A percentile compares a stretch with the other conserved stretches of the same genome.
Evolutionary conservation across 1,140 invertebrate genomes (phyloP).

Genomic region (Plutomurus gul): DNA sequence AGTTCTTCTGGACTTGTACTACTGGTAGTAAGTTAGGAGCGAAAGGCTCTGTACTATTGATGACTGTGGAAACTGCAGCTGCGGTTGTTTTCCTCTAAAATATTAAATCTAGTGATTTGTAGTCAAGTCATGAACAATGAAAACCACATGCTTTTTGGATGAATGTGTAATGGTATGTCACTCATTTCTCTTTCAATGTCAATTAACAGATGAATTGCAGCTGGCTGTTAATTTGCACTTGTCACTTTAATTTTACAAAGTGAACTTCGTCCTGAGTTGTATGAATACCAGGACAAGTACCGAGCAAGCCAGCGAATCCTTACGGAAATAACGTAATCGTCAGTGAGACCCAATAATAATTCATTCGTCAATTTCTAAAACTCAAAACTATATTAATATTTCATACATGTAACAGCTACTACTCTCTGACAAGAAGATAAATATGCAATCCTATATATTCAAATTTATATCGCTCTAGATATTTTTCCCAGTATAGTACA

Average conservation of each 20-base stretch:
- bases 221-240: background rate
- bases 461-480: no score
- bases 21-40: background rate
- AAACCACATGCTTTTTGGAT: conserved; percentile 11
- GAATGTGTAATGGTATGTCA: background rate
- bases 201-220: background rate
- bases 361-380: no score
- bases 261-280: background rate
- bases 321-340: no score
- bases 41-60: background rate
- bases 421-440: no score
- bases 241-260: background rate
- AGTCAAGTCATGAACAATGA: conserved; percentile 14
- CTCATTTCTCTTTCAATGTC: conserved; percentile 4
- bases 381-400: no score
- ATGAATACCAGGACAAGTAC: no score
- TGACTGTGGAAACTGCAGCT: conserved; percentile 15
- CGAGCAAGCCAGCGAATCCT: no score
- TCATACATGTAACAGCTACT: no score
- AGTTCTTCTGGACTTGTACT: no score
- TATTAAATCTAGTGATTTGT: background rate
- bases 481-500: no score
- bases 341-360: no score
- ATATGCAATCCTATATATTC: no score
- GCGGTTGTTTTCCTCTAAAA: conserved; percentile 9